Percentiles rank a stretch among this genome's conserved stretches.
Conservation (phyloP, 2,888 invertebrate genomes). For the Dynastes tityus region DNA sequence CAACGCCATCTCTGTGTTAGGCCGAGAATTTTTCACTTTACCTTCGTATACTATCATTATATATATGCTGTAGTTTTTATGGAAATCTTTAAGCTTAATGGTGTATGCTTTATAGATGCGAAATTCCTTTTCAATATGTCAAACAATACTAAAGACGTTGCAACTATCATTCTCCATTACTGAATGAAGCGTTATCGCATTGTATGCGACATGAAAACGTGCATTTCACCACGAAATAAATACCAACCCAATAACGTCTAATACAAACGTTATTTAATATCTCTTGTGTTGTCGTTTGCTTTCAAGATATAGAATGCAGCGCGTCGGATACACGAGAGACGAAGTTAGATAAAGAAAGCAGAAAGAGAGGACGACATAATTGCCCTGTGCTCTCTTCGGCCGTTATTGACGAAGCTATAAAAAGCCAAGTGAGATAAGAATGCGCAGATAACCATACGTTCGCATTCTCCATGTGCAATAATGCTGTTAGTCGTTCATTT, state of each 20-base stretch:
- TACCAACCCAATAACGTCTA: slow-evolving; percentile 15
- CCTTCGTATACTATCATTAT: too few species aligned
- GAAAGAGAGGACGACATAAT: slow-evolving; percentile 29
- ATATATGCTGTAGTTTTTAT: too few species aligned
- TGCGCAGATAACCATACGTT: slow-evolving; percentile 37
- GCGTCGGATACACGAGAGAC: slow-evolving; percentile 19
- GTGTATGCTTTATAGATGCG: too few species aligned
- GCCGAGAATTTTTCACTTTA: too few species aligned
- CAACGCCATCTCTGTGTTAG: too few species aligned
- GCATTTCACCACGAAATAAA: slow-evolving; percentile 23
- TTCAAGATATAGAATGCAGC: slow-evolving; percentile 11
- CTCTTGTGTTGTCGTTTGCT: slow-evolving; percentile 15
- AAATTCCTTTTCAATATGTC: too few species aligned
- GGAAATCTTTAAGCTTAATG: too few species aligned
- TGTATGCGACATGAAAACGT: background rate
- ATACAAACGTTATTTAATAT: slow-evolving; percentile 14
- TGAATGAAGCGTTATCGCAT: background rate
- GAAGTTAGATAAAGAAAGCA: slow-evolving; percentile 26
- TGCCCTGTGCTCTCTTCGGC: slow-evolving; percentile 31
- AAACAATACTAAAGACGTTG: background rate
- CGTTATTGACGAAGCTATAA: slow-evolving; percentile 40
- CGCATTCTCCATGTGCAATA: slow-evolving; percentile 33
- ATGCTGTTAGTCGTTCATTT: slow-evolving; percentile 42
- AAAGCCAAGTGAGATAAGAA: slow-evolving; percentile 36
- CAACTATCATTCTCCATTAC: background rate